A percentile compares a stretch with the other conserved stretches of the same genome.
Evolutionary conservation across 2,113 vertebrate genomes (phyloP).

Genomic region (Lethenteron camtschaticum): DNA sequence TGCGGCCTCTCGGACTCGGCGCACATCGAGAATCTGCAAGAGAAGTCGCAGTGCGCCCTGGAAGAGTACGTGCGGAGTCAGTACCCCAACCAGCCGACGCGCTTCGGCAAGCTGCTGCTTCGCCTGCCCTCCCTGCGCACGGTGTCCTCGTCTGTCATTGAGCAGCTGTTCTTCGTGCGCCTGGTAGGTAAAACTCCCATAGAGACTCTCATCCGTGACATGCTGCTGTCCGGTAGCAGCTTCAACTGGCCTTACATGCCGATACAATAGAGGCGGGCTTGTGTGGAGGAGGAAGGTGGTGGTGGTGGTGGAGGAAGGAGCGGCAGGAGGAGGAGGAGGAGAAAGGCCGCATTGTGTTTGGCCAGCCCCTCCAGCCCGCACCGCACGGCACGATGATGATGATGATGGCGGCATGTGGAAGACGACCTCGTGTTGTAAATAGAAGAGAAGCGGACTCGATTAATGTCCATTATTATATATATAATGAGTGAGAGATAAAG

Average conservation of each 20-base stretch:
- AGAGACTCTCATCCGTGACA: conserved; percentile 99
- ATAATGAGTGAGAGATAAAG: too few species aligned
- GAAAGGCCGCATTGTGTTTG: too few species aligned
- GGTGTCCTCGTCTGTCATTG: conserved; percentile 86
- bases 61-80: conserved; percentile 95
- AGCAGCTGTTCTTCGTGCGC: conserved; percentile 98
- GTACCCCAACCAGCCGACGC: conserved; percentile 91
- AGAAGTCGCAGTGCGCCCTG: conserved; percentile 89
- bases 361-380: too few species aligned
- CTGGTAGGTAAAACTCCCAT: conserved; percentile 99
- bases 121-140: conserved; percentile 80
- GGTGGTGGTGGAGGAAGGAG: too few species aligned
- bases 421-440: too few species aligned
- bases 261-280: conserved; percentile 56
- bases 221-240: conserved; percentile 98
- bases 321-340: too few species aligned
- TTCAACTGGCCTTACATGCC: conserved; percentile 99
- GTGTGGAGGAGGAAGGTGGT: too few species aligned
- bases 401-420: too few species aligned
- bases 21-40: conserved; percentile 90
- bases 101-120: conserved; percentile 91
- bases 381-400: too few species aligned
- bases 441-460: too few species aligned
- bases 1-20: conserved; percentile 92
- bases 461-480: too few species aligned